Evolutionary conservation across 2,888 invertebrate genomes (phyloP).

Genomic region (Eupeodes luniger): DNA sequence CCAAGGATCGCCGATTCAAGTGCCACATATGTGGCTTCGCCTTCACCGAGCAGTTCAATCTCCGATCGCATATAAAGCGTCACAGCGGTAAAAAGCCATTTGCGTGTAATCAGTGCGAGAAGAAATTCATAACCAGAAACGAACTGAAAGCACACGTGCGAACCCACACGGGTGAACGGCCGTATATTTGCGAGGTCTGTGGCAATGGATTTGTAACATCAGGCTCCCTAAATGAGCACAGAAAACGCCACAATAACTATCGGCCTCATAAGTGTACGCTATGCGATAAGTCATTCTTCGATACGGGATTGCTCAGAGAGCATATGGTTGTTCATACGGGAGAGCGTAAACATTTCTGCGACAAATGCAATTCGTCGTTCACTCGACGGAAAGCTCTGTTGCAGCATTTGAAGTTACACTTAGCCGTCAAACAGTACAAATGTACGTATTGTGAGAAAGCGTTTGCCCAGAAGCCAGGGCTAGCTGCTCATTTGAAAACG

Average conservation of each 20-base stretch:
- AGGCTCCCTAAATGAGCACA: constrained; percentile 67
- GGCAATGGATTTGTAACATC: constrained; percentile 59
- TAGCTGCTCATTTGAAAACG: constrained; percentile 73
- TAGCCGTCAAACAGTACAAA: constrained; percentile 74
- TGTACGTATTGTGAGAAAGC: constrained; percentile 76
- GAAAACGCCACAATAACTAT: constrained; percentile 64
- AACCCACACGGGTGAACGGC: constrained; percentile 74
- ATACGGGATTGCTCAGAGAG: constrained; percentile 80
- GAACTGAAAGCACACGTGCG: constrained; percentile 69
- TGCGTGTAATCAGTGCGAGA: constrained; percentile 64
- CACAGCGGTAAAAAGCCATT: constrained; percentile 69
- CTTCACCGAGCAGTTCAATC: constrained; percentile 69
- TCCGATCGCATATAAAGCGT: constrained; percentile 70
- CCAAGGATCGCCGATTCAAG: constrained; percentile 68
- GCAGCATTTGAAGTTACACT: constrained; percentile 75
- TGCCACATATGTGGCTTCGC: constrained; percentile 72
- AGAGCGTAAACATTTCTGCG: constrained; percentile 78
- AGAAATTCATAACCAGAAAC: constrained; percentile 67
- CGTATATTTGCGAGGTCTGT: constrained; percentile 73
- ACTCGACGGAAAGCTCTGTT: constrained; percentile 73
- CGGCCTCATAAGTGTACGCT: constrained; percentile 66
- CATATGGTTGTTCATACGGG: constrained; percentile 80
- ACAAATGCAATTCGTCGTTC: constrained; percentile 71
- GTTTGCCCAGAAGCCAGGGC: constrained; percentile 76
- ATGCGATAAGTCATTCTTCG: constrained; percentile 79